Evolutionary conservation across 1,140 invertebrate genomes (phyloP), one percentile per base, ranked within the genome.

Genomic region (Aphelinus certus): DNA sequence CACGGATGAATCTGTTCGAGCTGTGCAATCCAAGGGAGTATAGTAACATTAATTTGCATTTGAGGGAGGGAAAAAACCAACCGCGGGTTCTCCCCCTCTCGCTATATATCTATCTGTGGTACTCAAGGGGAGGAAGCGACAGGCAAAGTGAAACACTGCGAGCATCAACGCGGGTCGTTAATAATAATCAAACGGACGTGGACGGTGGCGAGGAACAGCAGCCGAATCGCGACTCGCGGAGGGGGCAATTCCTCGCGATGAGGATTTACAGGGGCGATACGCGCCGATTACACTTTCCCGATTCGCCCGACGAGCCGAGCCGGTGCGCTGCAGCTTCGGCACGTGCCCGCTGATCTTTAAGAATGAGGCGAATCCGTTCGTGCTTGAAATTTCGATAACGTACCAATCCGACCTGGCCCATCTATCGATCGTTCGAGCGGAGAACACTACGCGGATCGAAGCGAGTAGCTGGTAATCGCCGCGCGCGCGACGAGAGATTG

Each of bases 21-120:
- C 26, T 26, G 26, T 26, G 26, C 26, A 26, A 26, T 26, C 26
- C 26, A 26, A 26, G 26, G 26, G 26, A 26, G 26, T 26, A 26
- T 26, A 26, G 26, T 26, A 26, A 26, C 26, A 84, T 84, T 84
- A 83, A 83, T 84, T 83, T 83, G 82, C 81, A 84, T 84, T 70
- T 83, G 26, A 26, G 26, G 26, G 26, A 26, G 26, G 26, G 26
- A 26, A 26, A 26, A 26, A 26, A 26, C 0, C 26, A 26, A 26
- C 26, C 26, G 26, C 26, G 26, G 26, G 26, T 26, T 26, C 26
- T 26, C 26, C 26, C 26, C 26, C 0, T 26, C 26, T 26, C 26
- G 26, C 26, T 26, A 26, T 26, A 26, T 26, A 26, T 26, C 26
- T 26, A 26, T 26, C 26, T 26, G 26, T 26, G 26, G 26, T 26